Conservation (phyloP, 2,888 invertebrate genomes). For the Drosophila leonis region DNA sequence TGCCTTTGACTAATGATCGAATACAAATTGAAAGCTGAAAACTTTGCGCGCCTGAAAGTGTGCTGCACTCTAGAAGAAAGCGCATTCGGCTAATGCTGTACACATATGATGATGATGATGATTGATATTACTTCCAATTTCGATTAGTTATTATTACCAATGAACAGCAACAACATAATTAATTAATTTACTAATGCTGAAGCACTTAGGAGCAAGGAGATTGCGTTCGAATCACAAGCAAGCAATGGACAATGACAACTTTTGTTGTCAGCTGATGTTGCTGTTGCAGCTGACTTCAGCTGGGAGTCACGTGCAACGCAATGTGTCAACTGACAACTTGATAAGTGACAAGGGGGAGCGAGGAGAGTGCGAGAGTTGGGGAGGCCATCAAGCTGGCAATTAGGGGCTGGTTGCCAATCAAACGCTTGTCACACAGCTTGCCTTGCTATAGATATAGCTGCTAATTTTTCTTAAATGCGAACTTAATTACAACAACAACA, state of each 20-base stretch:
- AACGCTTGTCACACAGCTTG: constrained; percentile 33
- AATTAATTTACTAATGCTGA: not conserved
- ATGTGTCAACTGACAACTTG: constrained; percentile 28
- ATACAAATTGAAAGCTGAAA: not conserved
- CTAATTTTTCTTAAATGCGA: constrained; percentile 76
- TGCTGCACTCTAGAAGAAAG: not conserved
- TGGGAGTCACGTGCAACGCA: constrained; percentile 34
- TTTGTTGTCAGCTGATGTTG: constrained; percentile 4
- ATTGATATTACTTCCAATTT: no score
- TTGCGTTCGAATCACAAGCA: constrained; percentile 2
- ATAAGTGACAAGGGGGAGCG: not conserved
- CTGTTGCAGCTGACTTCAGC: not conserved
- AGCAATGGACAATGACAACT: constrained; percentile 2
- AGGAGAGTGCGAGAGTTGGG: not conserved
- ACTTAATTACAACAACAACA: constrained; percentile 64
- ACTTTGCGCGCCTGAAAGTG: not conserved
- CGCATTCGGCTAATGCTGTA: not conserved
- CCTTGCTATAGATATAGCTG: constrained; percentile 33
- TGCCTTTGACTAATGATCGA: not conserved
- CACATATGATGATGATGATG: not conserved
- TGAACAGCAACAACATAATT: not conserved
- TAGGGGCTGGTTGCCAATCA: constrained; percentile 49
- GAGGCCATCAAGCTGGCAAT: constrained; percentile 27
- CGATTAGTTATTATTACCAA: constrained; percentile 8
- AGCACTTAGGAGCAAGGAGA: not conserved